phyloP scores from a whole-genome alignment of 2,888 invertebrate species.

The Endotricha flammealis region DNA sequence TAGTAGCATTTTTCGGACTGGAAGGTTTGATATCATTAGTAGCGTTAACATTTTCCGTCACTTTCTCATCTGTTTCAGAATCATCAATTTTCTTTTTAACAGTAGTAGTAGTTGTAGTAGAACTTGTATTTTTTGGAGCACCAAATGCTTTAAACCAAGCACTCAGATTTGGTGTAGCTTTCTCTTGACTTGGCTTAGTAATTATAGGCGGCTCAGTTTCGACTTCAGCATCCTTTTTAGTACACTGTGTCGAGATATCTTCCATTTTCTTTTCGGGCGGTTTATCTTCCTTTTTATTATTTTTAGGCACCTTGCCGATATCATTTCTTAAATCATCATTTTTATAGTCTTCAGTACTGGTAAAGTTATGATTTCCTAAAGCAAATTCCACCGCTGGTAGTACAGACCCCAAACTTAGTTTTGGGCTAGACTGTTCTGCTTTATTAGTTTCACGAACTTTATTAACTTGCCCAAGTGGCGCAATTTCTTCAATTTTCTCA shows the following conservation, averaged over 20 bases:
- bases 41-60: slow-evolving; percentile 47
- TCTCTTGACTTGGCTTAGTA: slow-evolving; percentile 75
- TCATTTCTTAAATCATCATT: slow-evolving; percentile 26
- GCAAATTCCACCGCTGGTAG: slow-evolving; percentile 84
- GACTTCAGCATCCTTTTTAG: slow-evolving; percentile 60
- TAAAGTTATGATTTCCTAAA: slow-evolving; percentile 82
- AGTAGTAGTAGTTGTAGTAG: slow-evolving; percentile 62
- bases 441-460: slow-evolving; percentile 81
- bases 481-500: slow-evolving; percentile 78
- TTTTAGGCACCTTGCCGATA: slow-evolving; percentile 21
- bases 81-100: slow-evolving; percentile 80
- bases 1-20: slow-evolving; percentile 49
- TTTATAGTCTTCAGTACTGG: slow-evolving; percentile 35
- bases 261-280: slow-evolving; percentile 38
- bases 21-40: slow-evolving; percentile 40
- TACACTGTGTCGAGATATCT: slow-evolving; percentile 32
- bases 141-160: slow-evolving; percentile 97
- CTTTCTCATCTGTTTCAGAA: slow-evolving; percentile 63
- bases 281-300: slow-evolving; percentile 33
- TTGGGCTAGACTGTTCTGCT: slow-evolving; percentile 84
- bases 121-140: slow-evolving; percentile 83
- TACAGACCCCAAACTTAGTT: slow-evolving; percentile 90
- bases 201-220: slow-evolving; percentile 55
- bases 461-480: slow-evolving; percentile 70
- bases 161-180: slow-evolving; percentile 90